phyloP scores from a whole-genome alignment of 2,113 vertebrate species.

The Amblyornis subalaris region DNA sequence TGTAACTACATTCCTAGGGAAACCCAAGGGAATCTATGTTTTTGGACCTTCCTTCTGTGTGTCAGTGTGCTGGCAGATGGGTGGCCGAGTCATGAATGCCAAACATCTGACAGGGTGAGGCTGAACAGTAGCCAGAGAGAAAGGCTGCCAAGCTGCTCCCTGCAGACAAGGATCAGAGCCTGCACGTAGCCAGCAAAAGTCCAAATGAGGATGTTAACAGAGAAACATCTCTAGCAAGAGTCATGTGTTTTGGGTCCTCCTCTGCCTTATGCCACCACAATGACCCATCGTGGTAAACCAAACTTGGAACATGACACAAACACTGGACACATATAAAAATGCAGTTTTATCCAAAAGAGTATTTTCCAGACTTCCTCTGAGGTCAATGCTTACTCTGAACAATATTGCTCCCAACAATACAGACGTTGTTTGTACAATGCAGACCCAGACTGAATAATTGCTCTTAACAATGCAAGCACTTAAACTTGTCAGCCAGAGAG shows the following conservation, averaged over 20 bases:
- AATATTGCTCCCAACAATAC: neutral
- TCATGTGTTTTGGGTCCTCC: neutral
- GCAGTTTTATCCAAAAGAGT: neutral
- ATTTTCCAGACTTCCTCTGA: slow-evolving; percentile 15
- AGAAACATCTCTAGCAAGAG: neutral
- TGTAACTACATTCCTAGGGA: neutral
- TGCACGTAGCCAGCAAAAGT: neutral
- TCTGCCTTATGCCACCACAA: neutral
- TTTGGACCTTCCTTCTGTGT: neutral
- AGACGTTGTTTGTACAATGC: neutral
- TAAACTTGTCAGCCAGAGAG: neutral
- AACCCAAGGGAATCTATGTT: neutral
- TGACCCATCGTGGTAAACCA: neutral
- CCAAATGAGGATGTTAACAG: neutral
- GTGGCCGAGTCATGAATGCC: neutral
- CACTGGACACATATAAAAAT: neutral
- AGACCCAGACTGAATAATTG: neutral
- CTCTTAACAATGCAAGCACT: neutral
- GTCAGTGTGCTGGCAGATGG: neutral
- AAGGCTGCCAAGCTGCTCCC: neutral
- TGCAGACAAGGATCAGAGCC: neutral
- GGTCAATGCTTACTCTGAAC: neutral
- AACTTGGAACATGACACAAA: neutral
- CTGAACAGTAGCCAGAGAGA: neutral
- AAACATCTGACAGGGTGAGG: neutral